Conservation (phyloP, 30 jellyfish, hydroid and myxozoan genomes). For the Aurelia sp. region DNA sequence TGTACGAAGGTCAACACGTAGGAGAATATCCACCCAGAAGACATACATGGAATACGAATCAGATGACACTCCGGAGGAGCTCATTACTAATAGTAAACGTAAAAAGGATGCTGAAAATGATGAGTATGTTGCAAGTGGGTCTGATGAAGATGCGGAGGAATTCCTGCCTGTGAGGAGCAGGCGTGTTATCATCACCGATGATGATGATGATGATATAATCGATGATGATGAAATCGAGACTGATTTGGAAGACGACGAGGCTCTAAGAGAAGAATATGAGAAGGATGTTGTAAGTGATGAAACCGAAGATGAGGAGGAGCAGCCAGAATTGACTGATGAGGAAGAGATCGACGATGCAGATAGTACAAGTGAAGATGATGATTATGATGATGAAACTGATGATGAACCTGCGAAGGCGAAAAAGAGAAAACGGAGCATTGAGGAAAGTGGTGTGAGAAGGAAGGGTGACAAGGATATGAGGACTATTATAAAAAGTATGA, state of each 20-base stretch:
- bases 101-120: conserved; percentile 56
- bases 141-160: conserved; percentile 78
- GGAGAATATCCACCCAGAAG: conserved; percentile 33
- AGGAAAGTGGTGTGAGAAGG: conserved; percentile 19
- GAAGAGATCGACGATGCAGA: conserved; percentile 3
- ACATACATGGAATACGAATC: conserved; percentile 59
- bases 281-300: conserved; percentile 18
- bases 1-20: conserved; percentile 65
- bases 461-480: conserved; percentile 62
- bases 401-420: too few species aligned
- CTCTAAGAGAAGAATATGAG: conserved; percentile 52
- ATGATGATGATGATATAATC: conserved; percentile 46
- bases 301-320: conserved; percentile 33
- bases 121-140: conserved; percentile 68
- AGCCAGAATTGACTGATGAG: neutral
- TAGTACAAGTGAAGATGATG: conserved; percentile 38
- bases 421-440: conserved; percentile 11
- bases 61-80: conserved; percentile 63
- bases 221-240: conserved; percentile 63
- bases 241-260: conserved; percentile 56
- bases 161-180: conserved; percentile 32
- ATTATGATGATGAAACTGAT: conserved; percentile 29
- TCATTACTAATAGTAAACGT: conserved; percentile 11
- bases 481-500: conserved; percentile 43
- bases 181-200: conserved; percentile 38